Conservation (phyloP, 2,113 vertebrate species). For the Daboia siamensis region DNA sequence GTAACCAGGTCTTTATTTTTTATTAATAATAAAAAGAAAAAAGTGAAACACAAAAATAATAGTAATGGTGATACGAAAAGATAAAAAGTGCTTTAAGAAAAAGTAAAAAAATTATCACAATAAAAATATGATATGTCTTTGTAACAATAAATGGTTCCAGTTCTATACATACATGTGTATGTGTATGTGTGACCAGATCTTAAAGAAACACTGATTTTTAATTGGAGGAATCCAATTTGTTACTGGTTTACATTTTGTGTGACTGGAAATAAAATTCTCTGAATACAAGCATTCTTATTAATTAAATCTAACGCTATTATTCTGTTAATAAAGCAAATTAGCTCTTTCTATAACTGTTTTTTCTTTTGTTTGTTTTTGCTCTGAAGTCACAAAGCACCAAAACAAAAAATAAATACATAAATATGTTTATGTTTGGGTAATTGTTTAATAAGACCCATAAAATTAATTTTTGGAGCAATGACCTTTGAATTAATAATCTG, state of each 20-base stretch:
- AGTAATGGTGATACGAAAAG: neutral
- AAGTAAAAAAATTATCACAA: neutral
- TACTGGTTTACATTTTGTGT: neutral
- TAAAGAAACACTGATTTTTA: neutral
- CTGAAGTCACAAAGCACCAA: neutral
- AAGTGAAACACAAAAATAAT: neutral
- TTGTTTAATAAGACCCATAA: neutral
- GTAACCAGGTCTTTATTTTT: neutral
- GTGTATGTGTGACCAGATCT: neutral
- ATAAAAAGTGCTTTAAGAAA: neutral
- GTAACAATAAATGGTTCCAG: neutral
- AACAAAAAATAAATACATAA: neutral
- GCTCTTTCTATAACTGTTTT: neutral
- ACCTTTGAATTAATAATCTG: neutral
- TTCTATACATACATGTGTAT: neutral
- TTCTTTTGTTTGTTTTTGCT: neutral
- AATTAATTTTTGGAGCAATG: constrained; percentile 1
- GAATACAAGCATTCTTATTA: neutral
- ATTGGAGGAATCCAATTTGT: neutral
- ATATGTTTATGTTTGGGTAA: neutral
- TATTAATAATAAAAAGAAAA: neutral
- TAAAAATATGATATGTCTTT: neutral
- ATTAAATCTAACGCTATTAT: neutral
- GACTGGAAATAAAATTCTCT: neutral
- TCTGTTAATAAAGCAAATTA: neutral